phyloP scores from a whole-genome alignment of 2,797 vertebrate genomes.

The Kryptolebias ocellatus region DNA sequence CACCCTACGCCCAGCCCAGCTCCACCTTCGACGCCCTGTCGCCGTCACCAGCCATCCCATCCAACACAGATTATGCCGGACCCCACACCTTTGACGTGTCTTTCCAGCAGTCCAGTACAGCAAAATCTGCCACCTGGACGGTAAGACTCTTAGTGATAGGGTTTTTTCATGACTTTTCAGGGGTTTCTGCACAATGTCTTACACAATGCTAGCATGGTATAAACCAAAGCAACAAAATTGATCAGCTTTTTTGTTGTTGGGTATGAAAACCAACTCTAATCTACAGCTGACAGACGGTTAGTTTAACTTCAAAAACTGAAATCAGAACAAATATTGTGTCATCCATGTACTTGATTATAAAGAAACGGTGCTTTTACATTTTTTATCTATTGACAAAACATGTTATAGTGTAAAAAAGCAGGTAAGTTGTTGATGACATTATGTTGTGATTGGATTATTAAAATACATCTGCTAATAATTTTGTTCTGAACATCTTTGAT shows the following conservation, averaged over 20 bases:
- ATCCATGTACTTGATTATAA: too few relatives aligned
- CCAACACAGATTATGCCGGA: constrained; percentile 99
- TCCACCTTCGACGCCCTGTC: constrained; percentile 97
- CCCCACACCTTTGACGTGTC: constrained; percentile 98
- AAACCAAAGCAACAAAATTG: too few relatives aligned
- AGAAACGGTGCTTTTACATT: too few relatives aligned
- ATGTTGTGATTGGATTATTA: not conserved
- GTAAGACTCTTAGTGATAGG: constrained; percentile 81
- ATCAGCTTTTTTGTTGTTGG: too few relatives aligned
- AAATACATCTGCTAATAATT: not conserved
- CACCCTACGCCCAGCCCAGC: constrained; percentile 97
- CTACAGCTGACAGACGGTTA: too few relatives aligned
- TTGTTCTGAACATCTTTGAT: too few relatives aligned
- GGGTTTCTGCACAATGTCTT: not conserved
- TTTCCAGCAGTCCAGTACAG: constrained; percentile 98
- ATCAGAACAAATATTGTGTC: too few relatives aligned
- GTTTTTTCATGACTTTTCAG: not conserved
- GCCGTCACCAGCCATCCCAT: constrained; percentile 97
- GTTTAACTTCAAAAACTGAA: too few relatives aligned
- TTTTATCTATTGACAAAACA: not conserved
- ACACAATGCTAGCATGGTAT: too few relatives aligned
- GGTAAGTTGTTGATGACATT: constrained; percentile 19
- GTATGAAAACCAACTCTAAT: too few relatives aligned
- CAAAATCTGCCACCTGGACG: constrained; percentile 99
- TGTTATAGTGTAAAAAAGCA: constrained; percentile 1